Evolutionary conservation across 2,888 invertebrate genomes (phyloP).

Genomic region (Phyllotreta striolata): DNA sequence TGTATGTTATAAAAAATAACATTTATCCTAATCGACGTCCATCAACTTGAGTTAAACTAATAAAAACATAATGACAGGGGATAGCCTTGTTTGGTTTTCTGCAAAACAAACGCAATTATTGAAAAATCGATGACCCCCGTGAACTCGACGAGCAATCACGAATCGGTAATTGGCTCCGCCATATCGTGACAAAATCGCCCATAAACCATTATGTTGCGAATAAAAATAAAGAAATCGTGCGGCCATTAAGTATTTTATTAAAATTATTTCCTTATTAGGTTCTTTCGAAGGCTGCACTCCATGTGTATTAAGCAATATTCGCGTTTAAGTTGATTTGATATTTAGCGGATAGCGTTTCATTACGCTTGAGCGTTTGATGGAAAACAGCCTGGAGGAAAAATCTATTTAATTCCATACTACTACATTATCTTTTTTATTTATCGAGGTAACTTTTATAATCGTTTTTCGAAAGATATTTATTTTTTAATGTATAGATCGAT

Average conservation of each 20-base stretch:
- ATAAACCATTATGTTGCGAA: constrained; percentile 16
- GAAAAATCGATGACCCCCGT: constrained; percentile 9
- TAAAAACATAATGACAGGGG: not conserved
- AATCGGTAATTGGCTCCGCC: constrained; percentile 15
- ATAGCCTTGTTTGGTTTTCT: constrained; percentile 2
- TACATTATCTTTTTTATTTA: no score
- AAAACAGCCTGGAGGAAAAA: no score
- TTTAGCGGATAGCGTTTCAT: not conserved
- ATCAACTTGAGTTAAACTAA: no score
- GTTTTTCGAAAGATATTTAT: no score
- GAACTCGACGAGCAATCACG: constrained; percentile 16
- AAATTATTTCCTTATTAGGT: constrained; percentile 28
- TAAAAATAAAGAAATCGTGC: constrained; percentile 19
- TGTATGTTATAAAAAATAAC: no score
- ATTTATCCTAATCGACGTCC: no score
- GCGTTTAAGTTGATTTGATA: no score
- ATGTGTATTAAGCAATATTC: not conserved
- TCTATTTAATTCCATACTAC: no score
- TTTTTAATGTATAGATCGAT: no score
- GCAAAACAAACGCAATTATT: constrained; percentile 7
- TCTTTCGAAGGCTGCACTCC: constrained; percentile 7
- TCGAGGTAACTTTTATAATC: no score
- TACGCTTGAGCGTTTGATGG: no score
- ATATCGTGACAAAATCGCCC: constrained; percentile 21
- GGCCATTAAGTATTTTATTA: constrained; percentile 20